Base-by-base conservation (phyloP, 2,888 invertebrate genomes). In the Cylloceria caligata region DNA sequence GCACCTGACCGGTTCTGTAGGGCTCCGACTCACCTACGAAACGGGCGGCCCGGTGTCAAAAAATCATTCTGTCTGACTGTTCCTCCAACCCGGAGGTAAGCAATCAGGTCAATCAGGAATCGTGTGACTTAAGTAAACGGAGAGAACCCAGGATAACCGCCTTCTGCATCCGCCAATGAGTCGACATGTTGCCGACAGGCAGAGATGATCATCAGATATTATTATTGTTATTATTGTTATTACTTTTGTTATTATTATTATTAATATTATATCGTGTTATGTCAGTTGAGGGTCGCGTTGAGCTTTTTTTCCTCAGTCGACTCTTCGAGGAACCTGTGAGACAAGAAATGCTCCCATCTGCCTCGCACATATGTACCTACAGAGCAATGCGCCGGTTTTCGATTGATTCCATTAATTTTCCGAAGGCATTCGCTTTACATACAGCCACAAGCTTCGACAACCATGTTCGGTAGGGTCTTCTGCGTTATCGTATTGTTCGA, bases 371-470 rank as follows among this genome's bases (percentile, higher is more conserved):
- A 34, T 27, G 16, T 39, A 71, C 45, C 39, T 64, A 47, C 6
- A 30, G 45, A 60, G 60, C 19, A 47, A 30, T 64, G 42, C 11
- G 13, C 11, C 57, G 1, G 5, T 57, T 30, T 30, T 7, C 7
- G 16, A n/a, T 57, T 13, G 57, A 57, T 27, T 6, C n/a, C n/a
- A 30, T n/a, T 2, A 30, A 30, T 16, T 30, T n/a, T 19, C 9
- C 6, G 57, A 7, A 7, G 34, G 16, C 16, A n/a, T n/a, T n/a
- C n/a, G 34, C 19, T 30, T 94, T 93, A 97, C 96, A 97, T 96
- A 90, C 98, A 98, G 19, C 97, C 98, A 91, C 98, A 98, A 5
- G 96, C 95, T 87, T 97, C 97, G n/a, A 98, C 97, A 49, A 97
- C 96, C 97, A 98, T 98, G 88, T 98, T 97, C 0, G 97, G 97